These are phyloP conservation scores for Conger conger DNA, from an alignment of 2,113 vertebrate genomes.

Conservation along the genomic window DNA sequence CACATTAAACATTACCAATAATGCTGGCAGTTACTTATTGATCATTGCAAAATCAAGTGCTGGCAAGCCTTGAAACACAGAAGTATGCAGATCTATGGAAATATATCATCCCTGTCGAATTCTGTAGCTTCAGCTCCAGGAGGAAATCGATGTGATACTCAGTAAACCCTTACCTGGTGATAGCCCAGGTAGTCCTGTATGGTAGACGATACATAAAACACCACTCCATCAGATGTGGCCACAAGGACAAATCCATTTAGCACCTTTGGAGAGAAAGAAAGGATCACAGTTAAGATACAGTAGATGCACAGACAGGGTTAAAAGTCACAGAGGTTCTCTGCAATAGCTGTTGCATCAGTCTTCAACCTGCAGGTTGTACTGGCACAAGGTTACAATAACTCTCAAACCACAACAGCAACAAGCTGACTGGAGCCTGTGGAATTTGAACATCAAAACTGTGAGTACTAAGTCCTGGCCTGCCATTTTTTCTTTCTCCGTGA, in stretches of 20 bases:
- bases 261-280: slow-evolving; percentile 55
- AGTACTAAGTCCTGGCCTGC: not conserved
- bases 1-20: no score
- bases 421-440: not conserved
- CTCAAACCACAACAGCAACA: not conserved
- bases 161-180: slow-evolving; percentile 73
- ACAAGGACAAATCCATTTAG: slow-evolving; percentile 83
- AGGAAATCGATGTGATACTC: not conserved
- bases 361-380: not conserved
- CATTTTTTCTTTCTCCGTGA: not conserved
- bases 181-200: slow-evolving; percentile 84
- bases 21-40: no score
- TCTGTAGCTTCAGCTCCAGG: no score
- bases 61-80: no score
- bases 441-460: not conserved
- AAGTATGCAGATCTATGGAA: no score
- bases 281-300: not conserved
- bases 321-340: not conserved
- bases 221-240: slow-evolving; percentile 74
- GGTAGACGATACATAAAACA: slow-evolving; percentile 80
- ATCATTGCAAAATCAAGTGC: no score
- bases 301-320: not conserved
- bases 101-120: no score
- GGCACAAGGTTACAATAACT: no score
- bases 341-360: not conserved